These are phyloP conservation scores for Forbesichthys papilliferus DNA, from an alignment of 2,113 vertebrate genomes.

Conservation along the genomic window DNA sequence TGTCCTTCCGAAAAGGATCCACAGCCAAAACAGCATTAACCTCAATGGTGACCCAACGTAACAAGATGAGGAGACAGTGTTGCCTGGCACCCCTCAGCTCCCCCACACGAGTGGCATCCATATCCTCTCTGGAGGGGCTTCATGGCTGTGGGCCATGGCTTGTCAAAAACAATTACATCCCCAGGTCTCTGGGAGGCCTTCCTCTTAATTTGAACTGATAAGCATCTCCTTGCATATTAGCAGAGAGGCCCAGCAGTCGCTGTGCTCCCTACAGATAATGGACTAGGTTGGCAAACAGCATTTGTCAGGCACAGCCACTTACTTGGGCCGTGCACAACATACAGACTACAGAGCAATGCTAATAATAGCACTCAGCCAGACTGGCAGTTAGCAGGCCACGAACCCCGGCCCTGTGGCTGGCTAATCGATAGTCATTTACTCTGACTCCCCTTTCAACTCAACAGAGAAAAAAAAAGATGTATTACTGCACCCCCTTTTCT, in stretches of 20 bases:
- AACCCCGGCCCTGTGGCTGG: conserved; percentile 59
- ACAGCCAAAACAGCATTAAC: conserved; percentile 28
- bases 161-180: conserved; percentile 81
- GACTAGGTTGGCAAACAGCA: conserved; percentile 71
- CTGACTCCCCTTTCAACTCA: conserved; percentile 57
- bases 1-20: conserved; percentile 12
- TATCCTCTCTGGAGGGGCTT: conserved; percentile 68
- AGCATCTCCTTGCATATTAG: conserved; percentile 80
- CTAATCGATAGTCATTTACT: conserved; percentile 81
- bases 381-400: conserved; percentile 69
- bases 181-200: conserved; percentile 59
- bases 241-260: conserved; percentile 66
- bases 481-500: conserved; percentile 53
- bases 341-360: conserved; percentile 68
- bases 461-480: conserved; percentile 56
- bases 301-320: conserved; percentile 74
- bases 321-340: conserved; percentile 65
- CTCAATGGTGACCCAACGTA: conserved; percentile 14
- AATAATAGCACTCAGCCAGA: conserved; percentile 76
- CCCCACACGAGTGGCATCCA: conserved; percentile 44
- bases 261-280: conserved; percentile 70
- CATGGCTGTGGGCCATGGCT: conserved; percentile 57
- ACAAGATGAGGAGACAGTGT: not conserved
- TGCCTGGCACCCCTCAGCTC: conserved; percentile 21
- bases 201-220: conserved; percentile 82